Evolutionary conservation across 2,888 invertebrate species (phyloP).

Genomic region (Rhagonycha lutea): DNA sequence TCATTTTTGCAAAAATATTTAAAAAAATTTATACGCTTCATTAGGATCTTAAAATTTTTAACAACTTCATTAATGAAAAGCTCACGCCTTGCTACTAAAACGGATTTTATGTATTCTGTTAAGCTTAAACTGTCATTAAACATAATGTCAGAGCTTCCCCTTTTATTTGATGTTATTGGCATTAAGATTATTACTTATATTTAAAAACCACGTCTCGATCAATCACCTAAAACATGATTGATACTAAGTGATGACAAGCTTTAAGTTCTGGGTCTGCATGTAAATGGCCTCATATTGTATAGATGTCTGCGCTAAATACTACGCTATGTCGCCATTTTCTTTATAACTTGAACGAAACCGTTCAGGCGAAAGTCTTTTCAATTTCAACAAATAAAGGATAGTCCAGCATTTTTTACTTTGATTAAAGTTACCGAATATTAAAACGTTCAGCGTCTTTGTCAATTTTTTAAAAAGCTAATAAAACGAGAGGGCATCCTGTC

Average conservation of each 20-base stretch:
- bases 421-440: neutral
- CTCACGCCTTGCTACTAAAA: neutral
- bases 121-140: conserved; percentile 3
- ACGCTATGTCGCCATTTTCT: conserved; percentile 17
- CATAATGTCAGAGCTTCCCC: conserved; percentile 1
- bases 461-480: neutral
- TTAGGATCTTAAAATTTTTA: neutral
- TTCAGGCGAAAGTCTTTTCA: conserved; percentile 12
- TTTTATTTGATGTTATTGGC: neutral
- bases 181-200: conserved; percentile 18
- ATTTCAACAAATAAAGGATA: conserved; percentile 5
- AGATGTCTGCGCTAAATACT: conserved; percentile 19
- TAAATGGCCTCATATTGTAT: conserved; percentile 20
- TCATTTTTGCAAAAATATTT: neutral
- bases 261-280: conserved; percentile 17
- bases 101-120: conserved; percentile 2
- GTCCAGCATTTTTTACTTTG: conserved; percentile 6
- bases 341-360: conserved; percentile 12
- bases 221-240: conserved; percentile 18
- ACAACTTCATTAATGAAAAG: neutral
- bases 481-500: neutral
- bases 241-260: conserved; percentile 14
- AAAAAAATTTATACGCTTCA: neutral
- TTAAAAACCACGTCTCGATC: conserved; percentile 16
- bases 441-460: neutral